These are phyloP conservation scores for Tauraco erythrolophus DNA, from an alignment of 2,113 vertebrate genomes.

Conservation along the genomic window DNA sequence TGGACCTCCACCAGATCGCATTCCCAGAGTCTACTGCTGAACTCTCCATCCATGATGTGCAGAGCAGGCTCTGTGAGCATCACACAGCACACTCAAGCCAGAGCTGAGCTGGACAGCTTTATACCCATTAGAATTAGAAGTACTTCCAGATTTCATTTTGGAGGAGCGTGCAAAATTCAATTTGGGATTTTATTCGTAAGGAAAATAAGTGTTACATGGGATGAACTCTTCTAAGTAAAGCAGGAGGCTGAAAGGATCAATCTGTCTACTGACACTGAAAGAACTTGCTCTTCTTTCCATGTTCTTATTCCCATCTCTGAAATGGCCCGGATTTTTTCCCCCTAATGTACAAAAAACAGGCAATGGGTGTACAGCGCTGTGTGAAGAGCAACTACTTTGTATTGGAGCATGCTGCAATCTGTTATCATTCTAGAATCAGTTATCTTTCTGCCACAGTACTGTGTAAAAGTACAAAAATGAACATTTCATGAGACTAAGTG, in stretches of 20 bases:
- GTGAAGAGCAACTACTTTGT: not conserved
- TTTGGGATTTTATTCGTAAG: not conserved
- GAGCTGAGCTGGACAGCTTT: not conserved
- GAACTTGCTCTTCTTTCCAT: constrained; percentile 23
- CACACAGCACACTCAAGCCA: not conserved
- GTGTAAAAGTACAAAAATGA: not conserved
- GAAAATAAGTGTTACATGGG: not conserved
- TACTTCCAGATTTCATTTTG: constrained; percentile 22
- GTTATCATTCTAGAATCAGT: not conserved
- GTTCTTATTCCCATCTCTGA: not conserved
- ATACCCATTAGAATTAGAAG: not conserved
- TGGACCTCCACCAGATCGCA: not conserved
- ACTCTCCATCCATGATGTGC: not conserved
- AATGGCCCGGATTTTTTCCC: constrained; percentile 28
- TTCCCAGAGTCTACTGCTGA: not conserved
- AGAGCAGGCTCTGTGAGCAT: not conserved
- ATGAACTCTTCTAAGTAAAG: not conserved
- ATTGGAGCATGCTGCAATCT: not conserved
- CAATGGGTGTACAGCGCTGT: not conserved
- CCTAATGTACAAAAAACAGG: constrained; percentile 45
- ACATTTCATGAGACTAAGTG: not conserved
- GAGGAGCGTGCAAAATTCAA: not conserved
- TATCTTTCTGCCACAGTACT: not conserved
- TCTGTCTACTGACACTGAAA: not conserved
- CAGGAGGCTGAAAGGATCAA: not conserved